phyloP scores from a whole-genome alignment of 2,797 vertebrate species.

The Vireo griseus region DNA sequence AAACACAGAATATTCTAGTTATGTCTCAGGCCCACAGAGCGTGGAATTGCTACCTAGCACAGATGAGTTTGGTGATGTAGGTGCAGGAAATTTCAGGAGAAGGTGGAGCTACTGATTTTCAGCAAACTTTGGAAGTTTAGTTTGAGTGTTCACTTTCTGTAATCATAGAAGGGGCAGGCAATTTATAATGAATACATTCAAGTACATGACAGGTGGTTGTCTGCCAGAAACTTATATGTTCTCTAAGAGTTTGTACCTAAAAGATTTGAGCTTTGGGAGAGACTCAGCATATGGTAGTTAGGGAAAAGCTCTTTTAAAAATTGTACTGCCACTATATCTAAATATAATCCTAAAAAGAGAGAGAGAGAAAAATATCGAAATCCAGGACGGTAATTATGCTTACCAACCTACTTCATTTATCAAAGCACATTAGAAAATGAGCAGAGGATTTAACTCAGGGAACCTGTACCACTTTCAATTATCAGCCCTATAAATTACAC shows the following conservation, averaged over 20 bases:
- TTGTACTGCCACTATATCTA: constrained; percentile 23
- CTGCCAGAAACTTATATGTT: background rate
- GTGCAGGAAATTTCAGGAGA: background rate
- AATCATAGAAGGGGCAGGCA: background rate
- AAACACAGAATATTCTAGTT: background rate
- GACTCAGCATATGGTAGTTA: constrained; percentile 9
- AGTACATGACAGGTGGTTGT: background rate
- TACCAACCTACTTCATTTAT: constrained; percentile 37
- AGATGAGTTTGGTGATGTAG: background rate
- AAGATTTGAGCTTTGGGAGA: constrained; percentile 8
- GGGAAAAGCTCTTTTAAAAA: constrained; percentile 20
- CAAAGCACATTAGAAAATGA: constrained; percentile 20
- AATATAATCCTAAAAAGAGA: constrained; percentile 22
- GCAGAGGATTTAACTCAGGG: background rate
- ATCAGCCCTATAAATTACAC: constrained; percentile 45
- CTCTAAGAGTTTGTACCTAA: background rate
- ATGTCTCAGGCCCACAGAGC: background rate
- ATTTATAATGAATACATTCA: background rate
- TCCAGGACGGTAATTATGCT: constrained; percentile 7
- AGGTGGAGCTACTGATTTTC: background rate
- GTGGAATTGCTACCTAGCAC: background rate
- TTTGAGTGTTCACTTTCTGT: background rate
- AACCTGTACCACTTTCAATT: constrained; percentile 23
- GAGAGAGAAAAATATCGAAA: background rate
- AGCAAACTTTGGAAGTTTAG: background rate